Conservation (phyloP, 64 coral and sea anemone genomes). For the Trachythela sp. region DNA sequence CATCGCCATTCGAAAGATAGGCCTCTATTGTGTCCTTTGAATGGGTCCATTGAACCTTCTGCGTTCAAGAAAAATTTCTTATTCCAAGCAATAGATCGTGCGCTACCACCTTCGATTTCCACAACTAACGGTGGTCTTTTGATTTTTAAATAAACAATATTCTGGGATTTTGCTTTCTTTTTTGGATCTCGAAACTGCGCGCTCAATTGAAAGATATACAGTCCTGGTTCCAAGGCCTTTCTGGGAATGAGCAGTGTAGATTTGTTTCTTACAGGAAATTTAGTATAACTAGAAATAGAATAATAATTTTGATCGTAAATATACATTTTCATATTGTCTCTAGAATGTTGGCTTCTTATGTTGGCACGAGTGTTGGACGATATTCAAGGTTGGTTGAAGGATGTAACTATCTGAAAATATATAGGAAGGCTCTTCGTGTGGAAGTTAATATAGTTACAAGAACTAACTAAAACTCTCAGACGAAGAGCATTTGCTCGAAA, state of each 20-base stretch:
- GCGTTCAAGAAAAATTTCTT: conserved; percentile 50
- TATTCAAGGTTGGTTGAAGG: too few relatives aligned
- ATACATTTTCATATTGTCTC: neutral
- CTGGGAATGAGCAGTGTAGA: conserved; percentile 63
- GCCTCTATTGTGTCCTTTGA: neutral
- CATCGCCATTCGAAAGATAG: conserved; percentile 69
- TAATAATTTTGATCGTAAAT: neutral
- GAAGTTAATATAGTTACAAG: too few relatives aligned
- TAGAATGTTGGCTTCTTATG: too few relatives aligned
- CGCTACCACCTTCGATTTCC: conserved; percentile 56
- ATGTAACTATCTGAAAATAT: too few relatives aligned
- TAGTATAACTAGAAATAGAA: neutral
- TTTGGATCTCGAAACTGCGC: conserved; percentile 10
- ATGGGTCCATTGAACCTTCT: conserved; percentile 45
- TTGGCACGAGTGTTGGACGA: too few relatives aligned
- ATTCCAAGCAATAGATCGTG: conserved; percentile 60
- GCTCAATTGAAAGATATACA: conserved; percentile 54
- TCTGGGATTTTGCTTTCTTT: conserved; percentile 29
- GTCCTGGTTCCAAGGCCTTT: conserved; percentile 49
- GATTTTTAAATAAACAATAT: conserved; percentile 60
- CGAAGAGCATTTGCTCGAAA: too few relatives aligned
- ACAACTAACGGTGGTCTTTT: conserved; percentile 48
- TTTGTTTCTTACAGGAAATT: conserved; percentile 12
- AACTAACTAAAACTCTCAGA: too few relatives aligned
- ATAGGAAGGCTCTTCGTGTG: too few relatives aligned